Evolutionary conservation across 2,113 vertebrate genomes (phyloP).

Genomic region (Periophthalmodon schlosseri): DNA sequence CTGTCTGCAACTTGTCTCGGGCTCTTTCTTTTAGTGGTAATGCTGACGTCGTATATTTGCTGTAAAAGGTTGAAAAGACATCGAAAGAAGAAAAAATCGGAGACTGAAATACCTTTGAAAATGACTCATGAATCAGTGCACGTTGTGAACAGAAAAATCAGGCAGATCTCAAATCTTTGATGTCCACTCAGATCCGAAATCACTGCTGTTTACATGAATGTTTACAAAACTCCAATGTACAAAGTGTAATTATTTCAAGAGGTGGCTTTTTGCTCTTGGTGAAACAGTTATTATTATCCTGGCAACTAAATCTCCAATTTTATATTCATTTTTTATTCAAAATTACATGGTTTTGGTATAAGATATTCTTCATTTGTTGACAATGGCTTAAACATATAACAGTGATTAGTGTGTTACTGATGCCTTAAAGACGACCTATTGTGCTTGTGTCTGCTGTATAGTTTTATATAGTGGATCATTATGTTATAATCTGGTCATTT

Average conservation of each 20-base stretch:
- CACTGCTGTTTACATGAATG: constrained; percentile 71
- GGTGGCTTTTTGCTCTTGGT: constrained; percentile 37
- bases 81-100: constrained; percentile 81
- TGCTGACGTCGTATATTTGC: constrained; percentile 90
- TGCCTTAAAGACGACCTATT: neutral
- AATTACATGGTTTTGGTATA: neutral
- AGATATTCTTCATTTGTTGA: neutral
- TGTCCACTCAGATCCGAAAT: constrained; percentile 20
- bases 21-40: constrained; percentile 84
- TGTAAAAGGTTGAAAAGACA: constrained; percentile 83
- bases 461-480: too few relatives aligned
- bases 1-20: constrained; percentile 87
- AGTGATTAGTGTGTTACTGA: neutral
- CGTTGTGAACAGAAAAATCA: constrained; percentile 84
- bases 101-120: constrained; percentile 92
- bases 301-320: neutral
- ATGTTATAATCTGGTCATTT: too few relatives aligned
- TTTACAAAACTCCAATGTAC: constrained; percentile 64
- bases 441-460: too few relatives aligned
- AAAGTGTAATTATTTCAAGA: constrained; percentile 35
- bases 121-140: constrained; percentile 82
- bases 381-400: neutral
- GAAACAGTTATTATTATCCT: constrained; percentile 19
- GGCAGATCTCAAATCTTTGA: constrained; percentile 94
- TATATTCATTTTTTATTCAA: neutral